Conservation (phyloP, 1,140 invertebrate genomes). For the Anastrepha ludens region DNA sequence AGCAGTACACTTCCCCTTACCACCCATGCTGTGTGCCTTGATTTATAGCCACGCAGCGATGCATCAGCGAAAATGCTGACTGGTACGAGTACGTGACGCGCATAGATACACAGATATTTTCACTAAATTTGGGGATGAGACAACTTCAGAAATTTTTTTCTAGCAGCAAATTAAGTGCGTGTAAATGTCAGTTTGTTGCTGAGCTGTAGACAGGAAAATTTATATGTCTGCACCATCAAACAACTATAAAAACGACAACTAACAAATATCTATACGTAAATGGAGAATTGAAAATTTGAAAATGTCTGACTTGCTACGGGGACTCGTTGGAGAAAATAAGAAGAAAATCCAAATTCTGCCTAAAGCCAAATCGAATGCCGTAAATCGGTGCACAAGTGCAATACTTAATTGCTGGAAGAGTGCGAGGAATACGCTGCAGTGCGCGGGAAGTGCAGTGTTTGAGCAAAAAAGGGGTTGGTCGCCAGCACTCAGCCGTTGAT, state of each 20-base stretch:
- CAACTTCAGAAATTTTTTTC: not conserved
- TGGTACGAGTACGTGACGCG: not conserved
- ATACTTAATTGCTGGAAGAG: slow-evolving; percentile 32
- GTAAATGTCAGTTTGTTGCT: not conserved
- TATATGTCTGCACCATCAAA: not conserved
- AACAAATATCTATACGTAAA: not conserved
- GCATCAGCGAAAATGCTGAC: not conserved
- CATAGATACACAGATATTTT: not conserved
- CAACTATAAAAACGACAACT: slow-evolving; percentile 12
- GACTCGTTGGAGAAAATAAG: not conserved
- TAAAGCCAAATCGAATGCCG: not conserved
- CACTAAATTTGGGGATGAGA: slow-evolving; percentile 12
- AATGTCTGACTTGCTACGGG: not conserved
- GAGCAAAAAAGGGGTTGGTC: not conserved
- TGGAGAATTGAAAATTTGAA: slow-evolving; percentile 22
- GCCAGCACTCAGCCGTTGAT: not conserved
- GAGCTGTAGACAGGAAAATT: not conserved
- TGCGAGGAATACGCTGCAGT: too few species aligned
- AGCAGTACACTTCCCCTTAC: not conserved
- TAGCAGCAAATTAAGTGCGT: not conserved
- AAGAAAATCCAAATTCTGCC: not conserved
- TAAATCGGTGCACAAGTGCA: slow-evolving; percentile 17
- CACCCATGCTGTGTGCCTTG: not conserved
- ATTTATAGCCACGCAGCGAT: slow-evolving; percentile 14
- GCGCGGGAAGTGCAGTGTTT: not conserved